These are phyloP conservation scores for Drosophila kikkawai DNA, from an alignment of 1,140 invertebrate genomes.

Conservation along the genomic window DNA sequence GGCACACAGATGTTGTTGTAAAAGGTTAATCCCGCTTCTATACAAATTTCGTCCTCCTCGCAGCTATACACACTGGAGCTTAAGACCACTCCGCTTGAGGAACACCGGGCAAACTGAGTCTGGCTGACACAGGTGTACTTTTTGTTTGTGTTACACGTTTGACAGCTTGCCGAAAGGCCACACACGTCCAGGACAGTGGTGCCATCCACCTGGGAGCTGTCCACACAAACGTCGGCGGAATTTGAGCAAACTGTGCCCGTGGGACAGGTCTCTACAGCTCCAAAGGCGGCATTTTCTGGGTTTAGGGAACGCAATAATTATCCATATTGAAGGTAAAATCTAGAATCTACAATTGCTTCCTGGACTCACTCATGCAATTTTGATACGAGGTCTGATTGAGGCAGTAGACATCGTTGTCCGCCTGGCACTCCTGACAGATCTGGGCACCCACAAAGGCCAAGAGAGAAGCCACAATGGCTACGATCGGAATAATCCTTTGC, in stretches of 20 bases:
- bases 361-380: constrained; percentile 52
- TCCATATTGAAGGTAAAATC: not conserved
- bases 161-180: constrained; percentile 12
- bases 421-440: constrained; percentile 32
- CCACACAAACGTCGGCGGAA: constrained; percentile 25
- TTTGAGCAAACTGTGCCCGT: constrained; percentile 50
- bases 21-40: not conserved
- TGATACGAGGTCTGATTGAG: constrained; percentile 39
- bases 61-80: constrained; percentile 27
- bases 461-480: constrained; percentile 15
- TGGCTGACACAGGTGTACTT: constrained; percentile 60
- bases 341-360: not conserved
- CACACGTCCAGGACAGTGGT: constrained; percentile 34
- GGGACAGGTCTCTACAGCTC: constrained; percentile 13
- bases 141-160: constrained; percentile 1
- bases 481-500: constrained; percentile 10
- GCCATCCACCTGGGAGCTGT: not conserved
- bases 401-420: constrained; percentile 39
- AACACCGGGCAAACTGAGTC: constrained; percentile 54
- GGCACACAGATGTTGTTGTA: constrained; percentile 46
- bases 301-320: no score
- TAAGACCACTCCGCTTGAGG: not conserved
- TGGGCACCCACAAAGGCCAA: not conserved
- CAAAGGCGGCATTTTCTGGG: constrained; percentile 5
- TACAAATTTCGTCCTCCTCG: constrained; percentile 39